Evolutionary conservation across 2,113 vertebrate species (phyloP).

Genomic region (Falco punctatus): DNA sequence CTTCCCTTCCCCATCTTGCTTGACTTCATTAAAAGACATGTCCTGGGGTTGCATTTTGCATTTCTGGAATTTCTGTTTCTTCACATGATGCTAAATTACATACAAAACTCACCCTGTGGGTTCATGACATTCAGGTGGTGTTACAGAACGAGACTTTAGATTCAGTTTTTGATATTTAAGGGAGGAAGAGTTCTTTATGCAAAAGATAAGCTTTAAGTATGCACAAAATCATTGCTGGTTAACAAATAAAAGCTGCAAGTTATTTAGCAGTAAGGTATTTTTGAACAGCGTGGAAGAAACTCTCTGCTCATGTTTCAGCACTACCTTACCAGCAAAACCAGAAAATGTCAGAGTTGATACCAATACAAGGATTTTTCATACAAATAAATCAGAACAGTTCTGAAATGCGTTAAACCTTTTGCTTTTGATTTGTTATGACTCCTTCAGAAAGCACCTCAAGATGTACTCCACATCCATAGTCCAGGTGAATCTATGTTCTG

Average conservation of each 20-base stretch:
- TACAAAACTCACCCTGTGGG: neutral
- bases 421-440: conserved; percentile 6
- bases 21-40: neutral
- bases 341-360: conserved; percentile 70
- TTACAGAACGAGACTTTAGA: neutral
- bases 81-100: neutral
- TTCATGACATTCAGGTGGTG: neutral
- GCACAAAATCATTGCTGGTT: neutral
- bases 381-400: neutral
- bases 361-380: conserved; percentile 17
- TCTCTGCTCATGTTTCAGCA: neutral
- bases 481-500: conserved; percentile 29
- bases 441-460: conserved; percentile 70
- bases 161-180: neutral
- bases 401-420: conserved; percentile 14
- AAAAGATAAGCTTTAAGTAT: neutral
- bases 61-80: neutral
- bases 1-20: neutral
- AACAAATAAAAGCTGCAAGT: neutral
- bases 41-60: neutral
- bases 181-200: neutral
- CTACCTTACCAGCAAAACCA: neutral
- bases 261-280: neutral
- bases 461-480: conserved; percentile 60
- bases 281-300: neutral